Evolutionary conservation across 2,888 invertebrate species (phyloP).

Genomic region (Colostygia pectinataria): DNA sequence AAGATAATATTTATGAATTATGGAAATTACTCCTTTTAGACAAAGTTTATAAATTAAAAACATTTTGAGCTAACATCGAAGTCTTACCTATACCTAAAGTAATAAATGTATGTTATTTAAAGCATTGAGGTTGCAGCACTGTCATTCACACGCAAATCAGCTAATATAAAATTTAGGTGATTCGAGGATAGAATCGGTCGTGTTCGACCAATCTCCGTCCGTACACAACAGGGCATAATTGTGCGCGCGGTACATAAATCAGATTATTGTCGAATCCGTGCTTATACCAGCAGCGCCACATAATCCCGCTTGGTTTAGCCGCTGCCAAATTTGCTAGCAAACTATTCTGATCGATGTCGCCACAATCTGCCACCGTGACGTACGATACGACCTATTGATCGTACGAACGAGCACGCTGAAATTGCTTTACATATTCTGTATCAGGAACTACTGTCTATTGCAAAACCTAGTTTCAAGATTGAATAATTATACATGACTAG

Average conservation of each 20-base stretch:
- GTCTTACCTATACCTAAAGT: too few species aligned
- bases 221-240: slow-evolving; percentile 27
- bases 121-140: background rate
- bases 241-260: slow-evolving; percentile 48
- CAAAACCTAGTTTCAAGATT: slow-evolving; percentile 11
- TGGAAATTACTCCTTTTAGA: too few species aligned
- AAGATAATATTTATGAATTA: too few species aligned
- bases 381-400: slow-evolving; percentile 51
- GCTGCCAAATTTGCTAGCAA: slow-evolving; percentile 71
- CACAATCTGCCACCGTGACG: slow-evolving; percentile 61
- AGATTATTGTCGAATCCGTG: slow-evolving; percentile 47
- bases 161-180: slow-evolving; percentile 12
- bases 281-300: slow-evolving; percentile 37
- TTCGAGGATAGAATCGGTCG: slow-evolving; percentile 7
- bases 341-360: slow-evolving; percentile 68
- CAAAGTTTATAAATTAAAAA: too few species aligned
- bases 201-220: slow-evolving; percentile 7
- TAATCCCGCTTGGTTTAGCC: slow-evolving; percentile 61
- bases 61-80: too few species aligned
- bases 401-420: slow-evolving; percentile 33
- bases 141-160: background rate
- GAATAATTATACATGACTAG: slow-evolving; percentile 1
- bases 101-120: too few species aligned
- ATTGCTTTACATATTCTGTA: slow-evolving; percentile 27
- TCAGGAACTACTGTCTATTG: slow-evolving; percentile 17